A percentile compares a stretch with the other conserved stretches of the same genome.
Evolutionary conservation across 2,888 invertebrate species (phyloP).

Genomic region (Anthoptus insignis): DNA sequence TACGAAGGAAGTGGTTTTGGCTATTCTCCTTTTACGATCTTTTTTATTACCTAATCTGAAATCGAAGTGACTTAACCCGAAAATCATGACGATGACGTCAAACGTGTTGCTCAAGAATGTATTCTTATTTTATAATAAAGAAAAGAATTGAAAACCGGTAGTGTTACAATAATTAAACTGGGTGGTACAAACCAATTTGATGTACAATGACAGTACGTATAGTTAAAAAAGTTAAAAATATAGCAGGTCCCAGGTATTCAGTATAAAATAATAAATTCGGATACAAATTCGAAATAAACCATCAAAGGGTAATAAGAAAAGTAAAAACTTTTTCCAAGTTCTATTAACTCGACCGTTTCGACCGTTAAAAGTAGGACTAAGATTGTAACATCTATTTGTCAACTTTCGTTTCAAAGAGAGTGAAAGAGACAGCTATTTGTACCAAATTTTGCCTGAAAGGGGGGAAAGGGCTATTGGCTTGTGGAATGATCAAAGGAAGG

Average conservation of each 20-base stretch:
- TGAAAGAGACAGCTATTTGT: background rate
- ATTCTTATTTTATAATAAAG: no score
- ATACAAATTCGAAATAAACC: conserved; percentile 10
- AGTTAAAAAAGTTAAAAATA: background rate
- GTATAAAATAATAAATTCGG: conserved; percentile 1
- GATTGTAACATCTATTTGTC: conserved; percentile 27
- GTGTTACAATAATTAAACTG: no score
- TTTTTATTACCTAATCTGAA: no score
- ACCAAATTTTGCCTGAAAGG: background rate
- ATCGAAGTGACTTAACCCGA: no score
- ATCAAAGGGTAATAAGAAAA: conserved; percentile 18
- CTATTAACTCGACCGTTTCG: conserved; percentile 15
- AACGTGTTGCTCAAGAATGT: no score
- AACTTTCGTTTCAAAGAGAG: conserved; percentile 17
- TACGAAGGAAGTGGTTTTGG: no score
- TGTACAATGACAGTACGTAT: no score
- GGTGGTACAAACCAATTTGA: no score
- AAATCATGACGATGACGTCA: no score
- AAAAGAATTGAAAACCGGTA: no score
- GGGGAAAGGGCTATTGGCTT: background rate
- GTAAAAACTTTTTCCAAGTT: conserved; percentile 10
- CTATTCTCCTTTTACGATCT: no score
- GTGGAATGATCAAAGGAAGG: conserved; percentile 26
- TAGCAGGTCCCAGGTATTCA: background rate
- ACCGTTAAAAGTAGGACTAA: conserved; percentile 20